phyloP scores from a whole-genome alignment of 2,888 invertebrate species.

The Pemphredon lugubris region DNA sequence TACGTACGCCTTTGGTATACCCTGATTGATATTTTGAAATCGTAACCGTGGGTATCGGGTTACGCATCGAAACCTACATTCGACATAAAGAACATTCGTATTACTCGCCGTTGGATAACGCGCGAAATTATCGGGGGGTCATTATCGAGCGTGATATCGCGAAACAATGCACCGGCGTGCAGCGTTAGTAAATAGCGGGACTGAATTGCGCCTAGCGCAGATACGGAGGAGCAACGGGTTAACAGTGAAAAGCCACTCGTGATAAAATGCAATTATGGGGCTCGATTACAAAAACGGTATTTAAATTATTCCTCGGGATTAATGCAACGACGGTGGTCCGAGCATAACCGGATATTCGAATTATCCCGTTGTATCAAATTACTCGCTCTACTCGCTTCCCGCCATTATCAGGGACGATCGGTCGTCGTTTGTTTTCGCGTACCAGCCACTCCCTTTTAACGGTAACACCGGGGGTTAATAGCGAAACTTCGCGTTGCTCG shows the following conservation, averaged over 20 bases:
- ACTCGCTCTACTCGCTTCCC: constrained; percentile 43
- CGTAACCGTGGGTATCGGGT: too few relatives aligned
- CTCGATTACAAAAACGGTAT: constrained; percentile 26
- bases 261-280: constrained; percentile 37
- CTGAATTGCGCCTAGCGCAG: too few relatives aligned
- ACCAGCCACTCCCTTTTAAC: constrained; percentile 14
- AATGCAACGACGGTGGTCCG: constrained; percentile 27
- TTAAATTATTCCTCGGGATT: constrained; percentile 47
- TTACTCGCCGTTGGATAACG: too few relatives aligned
- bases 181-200: neutral
- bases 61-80: too few relatives aligned
- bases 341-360: constrained; percentile 38
- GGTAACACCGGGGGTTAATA: constrained; percentile 8
- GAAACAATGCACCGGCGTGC: neutral
- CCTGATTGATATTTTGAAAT: too few relatives aligned
- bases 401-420: constrained; percentile 52
- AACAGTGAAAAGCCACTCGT: neutral
- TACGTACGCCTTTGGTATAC: too few relatives aligned
- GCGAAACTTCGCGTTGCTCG: neutral
- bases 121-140: too few relatives aligned
- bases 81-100: too few relatives aligned
- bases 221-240: neutral
- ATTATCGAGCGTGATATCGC: constrained; percentile 5
- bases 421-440: constrained; percentile 17
- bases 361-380: constrained; percentile 31